A percentile compares a stretch with the other conserved stretches of the same genome.
Conservation (phyloP, 1,140 invertebrate species). For the Heliconius nattereri region DNA sequence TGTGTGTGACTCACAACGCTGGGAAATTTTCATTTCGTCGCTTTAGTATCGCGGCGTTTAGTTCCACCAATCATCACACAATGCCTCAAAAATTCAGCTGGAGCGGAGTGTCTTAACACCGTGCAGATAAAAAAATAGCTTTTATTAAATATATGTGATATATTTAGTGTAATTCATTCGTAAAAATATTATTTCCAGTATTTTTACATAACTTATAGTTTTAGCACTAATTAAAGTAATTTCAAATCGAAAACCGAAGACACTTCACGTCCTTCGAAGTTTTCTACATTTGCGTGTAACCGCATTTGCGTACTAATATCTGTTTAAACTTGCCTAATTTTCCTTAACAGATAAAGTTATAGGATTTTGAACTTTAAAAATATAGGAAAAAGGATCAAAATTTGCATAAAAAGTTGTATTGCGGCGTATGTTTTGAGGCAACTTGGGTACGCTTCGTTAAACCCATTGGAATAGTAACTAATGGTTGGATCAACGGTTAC, state of each 20-base stretch:
- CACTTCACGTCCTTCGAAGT: conserved; percentile 1
- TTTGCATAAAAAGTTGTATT: not conserved
- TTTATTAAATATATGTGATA: too few relatives aligned
- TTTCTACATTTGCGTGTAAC: conserved; percentile 10
- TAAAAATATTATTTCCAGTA: too few relatives aligned
- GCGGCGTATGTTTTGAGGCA: conserved; percentile 13
- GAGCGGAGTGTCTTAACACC: too few relatives aligned
- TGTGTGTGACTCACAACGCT: too few relatives aligned
- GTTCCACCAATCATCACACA: too few relatives aligned
- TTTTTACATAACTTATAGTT: too few relatives aligned
- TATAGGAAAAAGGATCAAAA: not conserved
- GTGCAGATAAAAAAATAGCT: too few relatives aligned
- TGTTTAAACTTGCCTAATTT: conserved; percentile 20
- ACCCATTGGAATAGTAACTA: conserved; percentile 18
- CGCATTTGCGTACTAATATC: conserved; percentile 17
- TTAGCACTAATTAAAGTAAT: not conserved
- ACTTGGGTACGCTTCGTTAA: conserved; percentile 28
- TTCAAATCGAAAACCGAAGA: not conserved
- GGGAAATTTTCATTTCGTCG: too few relatives aligned
- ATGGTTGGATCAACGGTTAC: conserved; percentile 20
- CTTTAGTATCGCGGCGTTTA: too few relatives aligned
- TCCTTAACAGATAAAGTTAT: not conserved
- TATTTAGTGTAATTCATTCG: too few relatives aligned
- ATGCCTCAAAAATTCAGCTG: too few relatives aligned
- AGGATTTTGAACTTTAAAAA: not conserved